Conservation (phyloP, 2,888 invertebrate genomes). For the Clepsis dumicolana region DNA sequence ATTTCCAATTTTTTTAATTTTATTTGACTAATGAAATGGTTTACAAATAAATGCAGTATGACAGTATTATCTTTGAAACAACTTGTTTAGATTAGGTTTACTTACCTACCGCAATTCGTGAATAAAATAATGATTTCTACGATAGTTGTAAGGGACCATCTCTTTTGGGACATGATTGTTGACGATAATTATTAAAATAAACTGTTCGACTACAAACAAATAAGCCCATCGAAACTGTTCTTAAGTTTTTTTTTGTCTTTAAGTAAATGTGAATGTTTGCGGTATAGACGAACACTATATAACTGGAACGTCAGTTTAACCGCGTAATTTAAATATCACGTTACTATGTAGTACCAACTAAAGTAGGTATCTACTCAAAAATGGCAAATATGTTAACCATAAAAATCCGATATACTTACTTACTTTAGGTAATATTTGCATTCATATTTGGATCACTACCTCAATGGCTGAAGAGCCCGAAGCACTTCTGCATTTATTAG, state of each 20-base stretch:
- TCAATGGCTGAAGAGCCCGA: neutral
- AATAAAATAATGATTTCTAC: neutral
- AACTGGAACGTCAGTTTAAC: neutral
- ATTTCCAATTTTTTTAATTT: too few species aligned
- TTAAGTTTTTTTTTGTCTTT: too few species aligned
- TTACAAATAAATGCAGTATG: too few species aligned
- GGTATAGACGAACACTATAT: neutral
- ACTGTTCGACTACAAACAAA: too few species aligned
- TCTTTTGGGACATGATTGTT: neutral
- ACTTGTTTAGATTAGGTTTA: neutral
- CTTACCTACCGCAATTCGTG: too few species aligned
- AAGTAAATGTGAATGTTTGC: neutral
- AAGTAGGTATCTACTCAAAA: too few species aligned
- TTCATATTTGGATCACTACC: neutral
- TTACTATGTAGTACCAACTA: too few species aligned
- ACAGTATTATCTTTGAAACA: neutral
- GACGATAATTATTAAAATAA: too few species aligned
- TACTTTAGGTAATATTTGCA: neutral
- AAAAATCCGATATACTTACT: neutral
- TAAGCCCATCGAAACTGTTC: too few species aligned
- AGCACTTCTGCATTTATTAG: conserved; percentile 30
- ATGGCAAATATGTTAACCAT: too few species aligned
- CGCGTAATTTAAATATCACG: too few species aligned
- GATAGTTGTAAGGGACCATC: neutral
- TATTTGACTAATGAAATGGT: too few species aligned